Percentiles rank a stretch among this genome's conserved stretches.
Conservation (phyloP, 23 tunicate species). For the Diplosoma virens region DNA sequence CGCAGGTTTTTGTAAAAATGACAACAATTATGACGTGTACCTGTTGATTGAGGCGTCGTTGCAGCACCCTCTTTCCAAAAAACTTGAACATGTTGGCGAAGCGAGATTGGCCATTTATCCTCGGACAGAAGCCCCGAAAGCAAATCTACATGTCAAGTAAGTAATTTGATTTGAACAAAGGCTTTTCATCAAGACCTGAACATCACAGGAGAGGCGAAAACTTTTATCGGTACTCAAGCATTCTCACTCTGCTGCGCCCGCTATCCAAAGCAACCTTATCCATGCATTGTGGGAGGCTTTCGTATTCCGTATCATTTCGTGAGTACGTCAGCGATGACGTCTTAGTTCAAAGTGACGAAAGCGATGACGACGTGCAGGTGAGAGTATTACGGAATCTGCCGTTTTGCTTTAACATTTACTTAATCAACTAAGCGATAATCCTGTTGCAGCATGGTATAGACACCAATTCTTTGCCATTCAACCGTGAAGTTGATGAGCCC, state of each 20-base stretch:
- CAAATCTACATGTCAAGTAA: slow-evolving; percentile 73
- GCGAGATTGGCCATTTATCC: slow-evolving; percentile 85
- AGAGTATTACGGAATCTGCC: no score
- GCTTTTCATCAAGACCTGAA: no score
- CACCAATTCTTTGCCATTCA: no score
- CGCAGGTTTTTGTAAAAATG: slow-evolving; percentile 89
- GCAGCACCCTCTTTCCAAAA: not conserved
- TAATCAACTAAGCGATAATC: no score
- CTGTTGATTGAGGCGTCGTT: slow-evolving; percentile 62
- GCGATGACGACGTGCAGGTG: slow-evolving; percentile 15
- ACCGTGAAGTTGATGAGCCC: no score
- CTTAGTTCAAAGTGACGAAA: not conserved
- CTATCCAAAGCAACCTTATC: slow-evolving; percentile 55
- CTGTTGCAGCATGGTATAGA: no score
- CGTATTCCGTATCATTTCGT: slow-evolving; percentile 63
- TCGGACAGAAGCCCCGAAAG: slow-evolving; percentile 72
- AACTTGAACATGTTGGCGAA: slow-evolving; percentile 50
- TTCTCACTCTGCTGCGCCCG: slow-evolving; percentile 72
- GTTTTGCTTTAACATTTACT: no score
- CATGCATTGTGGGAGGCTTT: slow-evolving; percentile 88
- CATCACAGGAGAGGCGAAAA: slow-evolving; percentile 68
- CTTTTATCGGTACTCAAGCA: slow-evolving; percentile 61
- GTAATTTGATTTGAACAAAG: not conserved
- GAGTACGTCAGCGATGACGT: slow-evolving; percentile 28
- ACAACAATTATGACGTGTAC: slow-evolving; percentile 77